These are phyloP conservation scores for Torymus aiolomorphi DNA, from an alignment of 2,888 invertebrate genomes.

Conservation along the genomic window DNA sequence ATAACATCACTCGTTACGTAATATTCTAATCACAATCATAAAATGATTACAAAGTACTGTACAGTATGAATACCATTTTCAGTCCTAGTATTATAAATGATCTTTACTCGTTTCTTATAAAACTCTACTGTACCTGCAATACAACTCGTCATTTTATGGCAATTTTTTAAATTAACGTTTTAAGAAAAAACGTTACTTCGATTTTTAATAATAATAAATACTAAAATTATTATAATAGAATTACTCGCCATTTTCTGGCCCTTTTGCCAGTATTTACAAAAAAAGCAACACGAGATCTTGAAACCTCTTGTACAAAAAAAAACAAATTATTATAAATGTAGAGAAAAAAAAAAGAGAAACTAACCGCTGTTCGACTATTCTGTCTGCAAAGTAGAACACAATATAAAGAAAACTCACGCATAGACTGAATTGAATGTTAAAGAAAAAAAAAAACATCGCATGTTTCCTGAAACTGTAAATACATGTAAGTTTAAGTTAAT, in stretches of 20 bases:
- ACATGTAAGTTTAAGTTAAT: constrained; percentile 47
- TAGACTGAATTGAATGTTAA: constrained; percentile 56
- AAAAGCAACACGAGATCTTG: constrained; percentile 23
- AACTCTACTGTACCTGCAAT: constrained; percentile 37
- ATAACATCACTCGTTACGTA: too few relatives aligned
- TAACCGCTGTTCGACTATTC: constrained; percentile 50
- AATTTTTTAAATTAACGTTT: constrained; percentile 16
- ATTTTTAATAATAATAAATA: constrained; percentile 22
- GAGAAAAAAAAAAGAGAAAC: constrained; percentile 37
- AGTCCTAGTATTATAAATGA: not conserved
- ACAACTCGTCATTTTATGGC: constrained; percentile 20
- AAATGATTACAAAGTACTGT: not conserved
- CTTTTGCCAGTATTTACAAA: constrained; percentile 37
- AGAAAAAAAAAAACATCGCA: constrained; percentile 42
- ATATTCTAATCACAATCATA: not conserved
- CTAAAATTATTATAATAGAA: not conserved
- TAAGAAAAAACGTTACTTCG: constrained; percentile 4
- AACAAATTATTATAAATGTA: constrained; percentile 40
- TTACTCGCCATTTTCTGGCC: constrained; percentile 12
- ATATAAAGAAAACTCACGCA: constrained; percentile 47
- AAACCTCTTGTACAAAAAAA: constrained; percentile 55
- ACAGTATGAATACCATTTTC: not conserved
- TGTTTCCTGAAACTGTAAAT: constrained; percentile 58
- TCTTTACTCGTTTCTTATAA: constrained; percentile 12
- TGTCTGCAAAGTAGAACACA: constrained; percentile 51